Evolutionary conservation across 1,140 invertebrate species (phyloP).

Genomic region (Psilanteris sp.): DNA sequence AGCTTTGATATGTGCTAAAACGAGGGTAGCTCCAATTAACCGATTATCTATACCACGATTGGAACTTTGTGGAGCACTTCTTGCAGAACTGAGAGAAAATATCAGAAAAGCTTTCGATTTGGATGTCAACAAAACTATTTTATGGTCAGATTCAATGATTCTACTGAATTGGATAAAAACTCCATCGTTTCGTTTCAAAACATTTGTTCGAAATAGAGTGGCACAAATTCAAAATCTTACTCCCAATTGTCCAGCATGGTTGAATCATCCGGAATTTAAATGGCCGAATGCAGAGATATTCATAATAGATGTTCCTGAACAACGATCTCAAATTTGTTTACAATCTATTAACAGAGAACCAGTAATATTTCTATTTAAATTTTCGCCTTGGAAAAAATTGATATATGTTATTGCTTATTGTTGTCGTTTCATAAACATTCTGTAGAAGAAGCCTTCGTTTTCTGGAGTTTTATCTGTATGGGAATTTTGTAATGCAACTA

Average conservation of each 20-base stretch:
- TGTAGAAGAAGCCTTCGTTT: slow-evolving; percentile 11
- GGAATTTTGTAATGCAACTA: no score
- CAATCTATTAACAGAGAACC: not conserved
- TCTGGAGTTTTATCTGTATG: slow-evolving; percentile 14
- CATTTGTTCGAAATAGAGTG: no score
- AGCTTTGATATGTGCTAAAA: slow-evolving; percentile 38
- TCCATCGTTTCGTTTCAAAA: no score
- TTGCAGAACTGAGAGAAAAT: no score
- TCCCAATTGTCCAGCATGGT: no score
- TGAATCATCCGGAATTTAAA: no score
- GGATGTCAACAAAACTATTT: not conserved
- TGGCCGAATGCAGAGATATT: no score
- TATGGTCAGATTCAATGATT: slow-evolving; percentile 58
- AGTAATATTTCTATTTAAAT: not conserved
- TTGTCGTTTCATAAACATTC: slow-evolving; percentile 3
- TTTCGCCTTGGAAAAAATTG: slow-evolving; percentile 20
- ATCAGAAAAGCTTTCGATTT: no score
- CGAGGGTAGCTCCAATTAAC: slow-evolving; percentile 64
- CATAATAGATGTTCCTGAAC: slow-evolving; percentile 43
- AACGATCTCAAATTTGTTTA: slow-evolving; percentile 4
- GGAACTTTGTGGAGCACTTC: slow-evolving; percentile 59
- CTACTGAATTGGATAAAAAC: slow-evolving; percentile 64
- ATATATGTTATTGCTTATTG: slow-evolving; percentile 15
- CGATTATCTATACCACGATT: slow-evolving; percentile 57
- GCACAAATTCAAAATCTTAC: no score